phyloP scores from a whole-genome alignment of 2,113 vertebrate species.

The Haemorhous mexicanus region DNA sequence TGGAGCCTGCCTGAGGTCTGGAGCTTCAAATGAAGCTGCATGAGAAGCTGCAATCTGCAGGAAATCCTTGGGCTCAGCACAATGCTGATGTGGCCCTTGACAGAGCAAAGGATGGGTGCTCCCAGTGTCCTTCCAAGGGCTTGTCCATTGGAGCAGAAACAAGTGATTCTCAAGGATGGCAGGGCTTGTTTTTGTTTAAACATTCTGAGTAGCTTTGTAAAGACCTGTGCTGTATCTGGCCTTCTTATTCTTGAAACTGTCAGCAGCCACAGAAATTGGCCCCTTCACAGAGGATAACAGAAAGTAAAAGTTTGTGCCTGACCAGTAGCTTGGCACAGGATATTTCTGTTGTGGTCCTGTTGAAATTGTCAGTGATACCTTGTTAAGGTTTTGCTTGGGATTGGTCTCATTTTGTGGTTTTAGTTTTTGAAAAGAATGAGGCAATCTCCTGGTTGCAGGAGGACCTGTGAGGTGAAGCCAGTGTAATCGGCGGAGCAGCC shows the following conservation, averaged over 20 bases:
- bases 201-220: neutral
- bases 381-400: neutral
- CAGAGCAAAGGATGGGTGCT: neutral
- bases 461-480: neutral
- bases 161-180: neutral
- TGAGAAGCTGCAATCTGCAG: neutral
- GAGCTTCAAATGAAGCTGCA: neutral
- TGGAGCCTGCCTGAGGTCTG: neutral
- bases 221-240: neutral
- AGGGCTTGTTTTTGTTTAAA: neutral
- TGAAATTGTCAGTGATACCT: neutral
- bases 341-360: neutral
- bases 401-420: neutral
- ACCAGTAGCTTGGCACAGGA: neutral
- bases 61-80: neutral
- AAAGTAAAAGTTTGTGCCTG: neutral
- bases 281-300: neutral
- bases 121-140: neutral
- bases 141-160: neutral
- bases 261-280: neutral
- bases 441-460: neutral
- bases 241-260: neutral
- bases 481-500: neutral
- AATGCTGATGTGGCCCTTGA: neutral
- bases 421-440: neutral